These are phyloP conservation scores for Sapajus apella DNA, from an alignment of 2,113 vertebrate genomes.

Conservation along the genomic window DNA sequence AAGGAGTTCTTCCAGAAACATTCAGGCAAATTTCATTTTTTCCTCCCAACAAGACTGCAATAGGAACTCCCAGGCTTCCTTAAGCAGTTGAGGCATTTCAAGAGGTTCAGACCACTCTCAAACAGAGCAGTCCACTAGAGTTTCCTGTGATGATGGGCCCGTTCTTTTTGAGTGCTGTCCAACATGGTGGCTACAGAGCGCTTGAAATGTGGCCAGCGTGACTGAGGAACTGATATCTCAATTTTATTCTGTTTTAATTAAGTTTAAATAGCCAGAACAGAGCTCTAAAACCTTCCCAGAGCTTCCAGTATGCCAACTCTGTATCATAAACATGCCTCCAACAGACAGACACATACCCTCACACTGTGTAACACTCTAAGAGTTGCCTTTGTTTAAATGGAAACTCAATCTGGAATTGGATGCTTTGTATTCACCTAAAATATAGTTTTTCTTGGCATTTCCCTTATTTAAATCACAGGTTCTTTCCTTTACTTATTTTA, in stretches of 20 bases:
- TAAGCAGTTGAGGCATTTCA: neutral
- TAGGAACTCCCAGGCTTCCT: neutral
- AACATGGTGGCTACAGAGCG: neutral
- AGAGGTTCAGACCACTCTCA: neutral
- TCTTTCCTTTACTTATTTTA: neutral
- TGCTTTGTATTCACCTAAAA: conserved; percentile 64
- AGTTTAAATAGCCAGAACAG: neutral
- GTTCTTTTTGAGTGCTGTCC: neutral
- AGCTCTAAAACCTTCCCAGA: neutral
- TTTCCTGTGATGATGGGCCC: neutral
- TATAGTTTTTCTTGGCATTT: conserved; percentile 62
- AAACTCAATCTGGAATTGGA: conserved; percentile 75
- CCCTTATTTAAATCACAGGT: neutral
- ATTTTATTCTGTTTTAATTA: conserved; percentile 7
- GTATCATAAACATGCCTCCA: neutral
- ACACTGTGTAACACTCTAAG: neutral
- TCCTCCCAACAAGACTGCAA: neutral
- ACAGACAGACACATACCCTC: neutral
- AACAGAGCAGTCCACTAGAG: neutral
- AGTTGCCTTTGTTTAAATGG: conserved; percentile 70
- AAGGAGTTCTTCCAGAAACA: neutral
- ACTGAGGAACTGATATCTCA: neutral
- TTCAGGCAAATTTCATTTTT: neutral
- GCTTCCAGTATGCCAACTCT: neutral
- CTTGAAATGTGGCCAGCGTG: neutral